Conservation (phyloP, 2,888 invertebrate species). For the Stomorhina lunata region DNA sequence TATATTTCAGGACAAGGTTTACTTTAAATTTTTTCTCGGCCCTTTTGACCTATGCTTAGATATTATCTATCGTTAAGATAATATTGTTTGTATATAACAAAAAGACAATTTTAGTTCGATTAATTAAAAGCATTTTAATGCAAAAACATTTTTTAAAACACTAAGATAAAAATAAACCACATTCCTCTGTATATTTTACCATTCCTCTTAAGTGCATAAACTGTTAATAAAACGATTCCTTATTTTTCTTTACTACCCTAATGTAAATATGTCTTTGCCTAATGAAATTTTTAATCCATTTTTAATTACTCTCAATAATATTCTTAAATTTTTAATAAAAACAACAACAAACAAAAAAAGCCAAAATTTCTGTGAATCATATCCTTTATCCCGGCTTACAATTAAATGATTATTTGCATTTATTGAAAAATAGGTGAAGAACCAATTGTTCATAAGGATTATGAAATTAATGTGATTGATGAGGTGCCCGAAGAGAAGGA, state of each 20-base stretch:
- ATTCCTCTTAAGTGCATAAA: not conserved
- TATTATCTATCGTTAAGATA: not conserved
- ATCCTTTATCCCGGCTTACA: not conserved
- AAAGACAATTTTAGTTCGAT: not conserved
- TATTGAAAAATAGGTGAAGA: constrained; percentile 72
- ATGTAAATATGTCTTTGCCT: constrained; percentile 30
- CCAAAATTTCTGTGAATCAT: constrained; percentile 29
- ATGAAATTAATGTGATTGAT: constrained; percentile 79
- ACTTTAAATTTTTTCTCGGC: not conserved
- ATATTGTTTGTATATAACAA: not conserved
- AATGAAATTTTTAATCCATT: not conserved
- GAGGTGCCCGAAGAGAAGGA: constrained; percentile 76
- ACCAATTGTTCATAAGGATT: constrained; percentile 76
- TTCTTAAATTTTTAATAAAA: constrained; percentile 35
- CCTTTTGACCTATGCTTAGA: not conserved
- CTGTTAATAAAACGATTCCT: not conserved
- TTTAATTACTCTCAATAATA: not conserved
- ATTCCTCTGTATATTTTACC: not conserved
- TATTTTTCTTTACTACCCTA: constrained; percentile 30
- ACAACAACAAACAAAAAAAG: constrained; percentile 56
- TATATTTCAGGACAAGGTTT: not conserved
- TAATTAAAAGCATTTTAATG: constrained; percentile 8
- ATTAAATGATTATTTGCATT: constrained; percentile 13
- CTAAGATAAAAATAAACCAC: not conserved
- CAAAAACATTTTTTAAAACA: not conserved